These are phyloP conservation scores for Xiphorhynchus elegans DNA, from an alignment of 2,113 vertebrate genomes.

Conservation along the genomic window DNA sequence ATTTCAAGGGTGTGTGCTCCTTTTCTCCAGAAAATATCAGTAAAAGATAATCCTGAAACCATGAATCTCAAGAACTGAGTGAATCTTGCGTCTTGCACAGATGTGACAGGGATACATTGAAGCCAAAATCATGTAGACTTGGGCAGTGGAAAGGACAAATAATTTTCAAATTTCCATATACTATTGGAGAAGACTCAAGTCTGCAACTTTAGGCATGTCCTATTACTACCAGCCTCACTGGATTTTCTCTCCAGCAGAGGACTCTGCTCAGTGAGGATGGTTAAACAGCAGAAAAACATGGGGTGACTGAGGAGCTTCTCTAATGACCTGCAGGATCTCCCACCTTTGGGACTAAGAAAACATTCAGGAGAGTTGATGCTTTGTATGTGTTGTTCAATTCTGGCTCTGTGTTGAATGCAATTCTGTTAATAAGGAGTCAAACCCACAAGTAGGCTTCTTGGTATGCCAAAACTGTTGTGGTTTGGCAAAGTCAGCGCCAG, in stretches of 20 bases:
- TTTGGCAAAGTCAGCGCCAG: background rate
- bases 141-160: background rate
- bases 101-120: background rate
- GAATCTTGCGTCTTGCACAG: background rate
- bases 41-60: background rate
- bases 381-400: background rate
- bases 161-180: background rate
- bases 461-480: background rate
- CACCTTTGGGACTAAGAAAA: background rate
- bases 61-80: background rate
- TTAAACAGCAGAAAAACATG: background rate
- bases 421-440: background rate
- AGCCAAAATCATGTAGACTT: background rate
- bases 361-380: background rate
- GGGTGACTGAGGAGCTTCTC: background rate
- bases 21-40: background rate
- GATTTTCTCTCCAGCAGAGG: background rate
- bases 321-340: background rate
- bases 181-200: background rate
- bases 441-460: fast-evolving
- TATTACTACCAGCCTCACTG: fast-evolving
- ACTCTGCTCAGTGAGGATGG: background rate
- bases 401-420: background rate
- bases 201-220: background rate
- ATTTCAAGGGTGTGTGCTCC: background rate